Evolutionary conservation across 2,113 vertebrate genomes (phyloP).

Genomic region (Toxotes jaculatrix): DNA sequence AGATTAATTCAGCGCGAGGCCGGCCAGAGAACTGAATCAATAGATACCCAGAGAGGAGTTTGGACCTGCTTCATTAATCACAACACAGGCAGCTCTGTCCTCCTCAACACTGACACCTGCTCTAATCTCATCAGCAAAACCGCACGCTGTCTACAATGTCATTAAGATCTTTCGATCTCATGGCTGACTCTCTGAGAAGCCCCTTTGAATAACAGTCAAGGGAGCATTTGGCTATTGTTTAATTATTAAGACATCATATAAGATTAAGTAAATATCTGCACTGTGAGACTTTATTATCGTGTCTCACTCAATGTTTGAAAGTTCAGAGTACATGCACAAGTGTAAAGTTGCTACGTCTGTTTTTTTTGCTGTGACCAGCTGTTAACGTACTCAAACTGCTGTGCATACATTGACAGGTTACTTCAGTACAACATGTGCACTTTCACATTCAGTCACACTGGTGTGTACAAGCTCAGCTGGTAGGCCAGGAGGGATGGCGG

Average conservation of each 20-base stretch:
- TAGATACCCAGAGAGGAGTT: constrained; percentile 71
- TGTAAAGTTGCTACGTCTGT: neutral
- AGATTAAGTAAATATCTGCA: neutral
- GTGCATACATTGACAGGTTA: neutral
- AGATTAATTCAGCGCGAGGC: constrained; percentile 71
- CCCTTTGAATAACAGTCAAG: constrained; percentile 21
- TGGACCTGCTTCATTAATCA: constrained; percentile 79
- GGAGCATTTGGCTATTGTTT: constrained; percentile 22
- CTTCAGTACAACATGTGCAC: neutral
- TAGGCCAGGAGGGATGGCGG: neutral
- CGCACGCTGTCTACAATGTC: constrained; percentile 33
- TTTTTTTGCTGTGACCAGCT: neutral
- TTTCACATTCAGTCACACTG: neutral
- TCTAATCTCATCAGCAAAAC: constrained; percentile 61
- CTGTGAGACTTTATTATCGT: neutral
- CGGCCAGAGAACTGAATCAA: constrained; percentile 66
- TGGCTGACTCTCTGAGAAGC: constrained; percentile 19
- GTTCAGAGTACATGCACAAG: neutral
- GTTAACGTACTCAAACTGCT: neutral
- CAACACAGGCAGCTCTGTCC: constrained; percentile 55
- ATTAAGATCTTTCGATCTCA: constrained; percentile 56
- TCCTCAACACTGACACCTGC: constrained; percentile 70
- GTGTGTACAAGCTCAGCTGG: constrained; percentile 20
- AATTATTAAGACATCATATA: constrained; percentile 36
- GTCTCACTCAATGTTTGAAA: neutral